phyloP scores from a whole-genome alignment of 2,797 vertebrate species.

The Pseudochromis fuscus region DNA sequence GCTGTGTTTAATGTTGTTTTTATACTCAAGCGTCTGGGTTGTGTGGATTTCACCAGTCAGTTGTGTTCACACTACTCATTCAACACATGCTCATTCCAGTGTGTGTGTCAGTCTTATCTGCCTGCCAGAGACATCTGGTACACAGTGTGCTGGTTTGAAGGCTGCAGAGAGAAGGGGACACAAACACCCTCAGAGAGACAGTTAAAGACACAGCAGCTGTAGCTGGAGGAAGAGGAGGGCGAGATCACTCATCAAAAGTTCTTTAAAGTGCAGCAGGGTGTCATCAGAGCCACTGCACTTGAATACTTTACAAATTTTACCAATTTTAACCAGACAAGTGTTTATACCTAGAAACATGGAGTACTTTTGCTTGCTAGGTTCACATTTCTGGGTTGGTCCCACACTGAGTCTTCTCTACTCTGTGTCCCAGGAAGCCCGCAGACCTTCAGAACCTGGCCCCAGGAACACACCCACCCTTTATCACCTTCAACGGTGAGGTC shows the following conservation, averaged over 20 bases:
- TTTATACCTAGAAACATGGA: too few relatives aligned
- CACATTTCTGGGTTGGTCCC: background rate
- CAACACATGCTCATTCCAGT: conserved; percentile 73
- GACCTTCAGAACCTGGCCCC: conserved; percentile 98
- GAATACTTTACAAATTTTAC: background rate
- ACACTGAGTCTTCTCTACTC: conserved; percentile 1
- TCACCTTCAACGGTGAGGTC: conserved; percentile 97
- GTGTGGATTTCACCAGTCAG: conserved; percentile 35
- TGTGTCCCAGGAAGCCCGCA: conserved; percentile 92
- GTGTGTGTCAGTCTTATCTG: conserved; percentile 67
- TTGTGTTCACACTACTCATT: conserved; percentile 61
- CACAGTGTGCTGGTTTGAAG: conserved; percentile 67
- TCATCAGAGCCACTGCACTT: background rate
- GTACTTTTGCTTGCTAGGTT: background rate
- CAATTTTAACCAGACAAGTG: too few relatives aligned
- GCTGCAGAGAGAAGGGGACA: conserved; percentile 27
- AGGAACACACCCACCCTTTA: conserved; percentile 97
- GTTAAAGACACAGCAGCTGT: conserved; percentile 23
- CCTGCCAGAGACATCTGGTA: conserved; percentile 77
- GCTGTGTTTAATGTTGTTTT: background rate
- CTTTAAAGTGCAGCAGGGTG: background rate
- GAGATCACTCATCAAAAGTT: conserved; percentile 3
- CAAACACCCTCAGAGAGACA: conserved; percentile 18
- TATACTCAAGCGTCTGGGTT: conserved; percentile 18
- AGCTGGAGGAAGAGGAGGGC: conserved; percentile 12